These are phyloP conservation scores for Holothuria glaberrima DNA, from an alignment of 35 echinoderm and acorn worm genomes.

Conservation along the genomic window DNA sequence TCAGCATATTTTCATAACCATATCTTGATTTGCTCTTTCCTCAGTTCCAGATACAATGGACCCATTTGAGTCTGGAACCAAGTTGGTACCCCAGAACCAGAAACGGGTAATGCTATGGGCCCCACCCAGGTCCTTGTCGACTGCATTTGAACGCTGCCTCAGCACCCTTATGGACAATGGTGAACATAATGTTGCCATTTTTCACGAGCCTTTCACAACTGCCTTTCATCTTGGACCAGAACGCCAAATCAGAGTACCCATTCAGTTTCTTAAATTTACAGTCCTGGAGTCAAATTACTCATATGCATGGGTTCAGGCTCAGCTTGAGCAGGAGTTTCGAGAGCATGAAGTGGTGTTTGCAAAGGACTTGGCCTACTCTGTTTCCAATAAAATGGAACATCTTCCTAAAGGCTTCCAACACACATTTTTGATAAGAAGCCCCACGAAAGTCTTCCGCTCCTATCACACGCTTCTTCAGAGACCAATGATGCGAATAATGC, in stretches of 20 bases:
- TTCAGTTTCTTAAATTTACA: conserved; percentile 21
- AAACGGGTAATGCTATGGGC: conserved; percentile 76
- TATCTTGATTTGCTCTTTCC: neutral
- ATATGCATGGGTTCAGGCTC: conserved; percentile 61
- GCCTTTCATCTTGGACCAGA: conserved; percentile 79
- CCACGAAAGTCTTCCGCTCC: conserved; percentile 60
- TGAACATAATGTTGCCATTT: conserved; percentile 67
- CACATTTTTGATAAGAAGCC: conserved; percentile 86
- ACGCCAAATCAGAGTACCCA: conserved; percentile 19
- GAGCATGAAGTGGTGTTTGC: conserved; percentile 69
- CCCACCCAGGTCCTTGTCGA: conserved; percentile 72
- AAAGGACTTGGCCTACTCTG: conserved; percentile 72
- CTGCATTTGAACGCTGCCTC: conserved; percentile 70
- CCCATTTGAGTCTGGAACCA: neutral
- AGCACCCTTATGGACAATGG: conserved; percentile 50
- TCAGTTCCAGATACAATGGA: conserved; percentile 41
- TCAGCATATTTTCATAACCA: too few species aligned
- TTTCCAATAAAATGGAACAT: conserved; percentile 58
- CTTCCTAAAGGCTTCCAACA: conserved; percentile 80
- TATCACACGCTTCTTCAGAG: conserved; percentile 47
- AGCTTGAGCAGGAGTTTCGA: conserved; percentile 73
- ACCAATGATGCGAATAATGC: conserved; percentile 33
- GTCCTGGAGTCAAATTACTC: conserved; percentile 46
- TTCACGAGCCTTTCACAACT: conserved; percentile 75
- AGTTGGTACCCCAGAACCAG: conserved; percentile 32